phyloP scores from a whole-genome alignment of 2,888 invertebrate genomes.

The Drosophila histrio region DNA sequence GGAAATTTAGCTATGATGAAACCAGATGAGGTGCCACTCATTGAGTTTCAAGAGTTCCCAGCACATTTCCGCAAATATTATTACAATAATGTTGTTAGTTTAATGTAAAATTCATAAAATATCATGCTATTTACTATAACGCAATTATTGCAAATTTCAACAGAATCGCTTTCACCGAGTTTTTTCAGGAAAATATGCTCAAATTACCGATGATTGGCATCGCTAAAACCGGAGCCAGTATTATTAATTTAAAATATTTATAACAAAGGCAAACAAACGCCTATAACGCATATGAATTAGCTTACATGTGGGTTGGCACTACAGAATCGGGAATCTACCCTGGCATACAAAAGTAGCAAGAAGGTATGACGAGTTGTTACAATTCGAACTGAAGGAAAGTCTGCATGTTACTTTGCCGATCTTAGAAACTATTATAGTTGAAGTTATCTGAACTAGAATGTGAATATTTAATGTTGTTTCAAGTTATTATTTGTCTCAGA shows the following conservation, averaged over 20 bases:
- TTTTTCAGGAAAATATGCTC: constrained; percentile 17
- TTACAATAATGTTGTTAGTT: constrained; percentile 62
- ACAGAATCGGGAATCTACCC: constrained; percentile 8
- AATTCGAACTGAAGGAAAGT: no score
- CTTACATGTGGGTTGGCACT: constrained; percentile 34
- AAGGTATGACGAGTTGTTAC: background rate
- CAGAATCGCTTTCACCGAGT: constrained; percentile 21
- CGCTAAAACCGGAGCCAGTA: constrained; percentile 12
- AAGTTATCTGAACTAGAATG: background rate
- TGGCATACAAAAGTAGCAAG: background rate
- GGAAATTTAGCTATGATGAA: no score
- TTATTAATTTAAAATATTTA: constrained; percentile 70
- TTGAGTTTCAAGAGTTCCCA: no score
- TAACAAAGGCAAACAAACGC: constrained; percentile 55
- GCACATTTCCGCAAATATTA: no score
- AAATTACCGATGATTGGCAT: background rate
- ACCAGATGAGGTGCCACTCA: no score
- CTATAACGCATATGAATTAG: constrained; percentile 57
- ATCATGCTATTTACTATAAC: constrained; percentile 55
- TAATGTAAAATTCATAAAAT: constrained; percentile 25
- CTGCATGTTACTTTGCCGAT: background rate
- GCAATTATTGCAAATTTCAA: constrained; percentile 58
- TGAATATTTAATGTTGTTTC: background rate
- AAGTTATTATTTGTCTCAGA: background rate
- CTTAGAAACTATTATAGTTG: no score